Base-by-base conservation (phyloP, 2,113 vertebrate genomes). In the Halcyon senegalensis region DNA sequence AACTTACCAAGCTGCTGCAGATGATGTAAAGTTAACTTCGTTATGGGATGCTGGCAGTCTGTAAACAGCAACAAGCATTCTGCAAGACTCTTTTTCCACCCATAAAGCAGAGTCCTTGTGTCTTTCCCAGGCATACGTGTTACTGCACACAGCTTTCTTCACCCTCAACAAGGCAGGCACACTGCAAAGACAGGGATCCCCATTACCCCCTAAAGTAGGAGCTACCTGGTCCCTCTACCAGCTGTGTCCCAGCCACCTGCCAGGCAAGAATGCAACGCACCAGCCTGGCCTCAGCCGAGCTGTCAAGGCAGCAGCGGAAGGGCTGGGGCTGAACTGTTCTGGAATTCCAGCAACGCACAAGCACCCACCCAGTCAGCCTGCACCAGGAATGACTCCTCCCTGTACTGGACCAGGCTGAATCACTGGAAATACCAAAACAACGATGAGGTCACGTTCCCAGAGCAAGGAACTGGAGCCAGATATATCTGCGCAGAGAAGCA, bases 401-500 rank as follows among this genome's bases (percentile, higher is more conserved):
- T 97, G 89, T 91, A 63, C 62, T 13, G 33, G 90, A 84, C 90
- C 37, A 4, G 95, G 86, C 93, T 96, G 95, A 96, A 96, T 96
- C 96, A 95, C 88, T 95, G 95, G 96, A 96, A 96, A 97, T 95
- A 97, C 93, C 96, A 96, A 95, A 97, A 96, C 95, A 97, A 94
- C 13, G 43, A 96, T 94, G 95, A 97, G 96, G 93, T 97, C 96
- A 94, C 92, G 56, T 95, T 96, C 93, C 85, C 88, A 9, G 46
- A 89, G 84, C 85, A 64, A 90, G 56, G 56, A 86, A 56, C 60
- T 16, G 64, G 43, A 84, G 92, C 87, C 75, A 94, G 93, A 96
- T 95, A 96, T 84, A 97, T 95, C 66, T 6, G 39, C 2, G 11
- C 4, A 16, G 79, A 94, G 86, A 90, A 74, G 69, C 4, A 3